phyloP scores from a whole-genome alignment of 2,888 invertebrate species.

The Lapara coniferarum region DNA sequence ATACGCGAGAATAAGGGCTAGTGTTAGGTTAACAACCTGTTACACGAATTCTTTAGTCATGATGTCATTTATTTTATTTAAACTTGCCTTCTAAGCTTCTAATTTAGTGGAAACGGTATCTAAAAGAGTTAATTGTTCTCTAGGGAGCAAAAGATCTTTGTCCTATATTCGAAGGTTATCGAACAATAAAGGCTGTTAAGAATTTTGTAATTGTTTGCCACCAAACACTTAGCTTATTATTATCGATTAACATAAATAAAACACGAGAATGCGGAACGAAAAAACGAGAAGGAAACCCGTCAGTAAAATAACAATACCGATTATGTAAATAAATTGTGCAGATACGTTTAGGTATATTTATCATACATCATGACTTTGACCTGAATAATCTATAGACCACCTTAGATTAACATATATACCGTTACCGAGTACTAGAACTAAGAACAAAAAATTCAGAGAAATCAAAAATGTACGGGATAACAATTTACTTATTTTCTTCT shows the following conservation, averaged over 20 bases:
- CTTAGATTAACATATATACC: not conserved
- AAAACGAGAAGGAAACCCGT: slow-evolving; percentile 14
- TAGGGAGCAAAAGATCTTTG: not conserved
- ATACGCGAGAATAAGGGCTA: slow-evolving; percentile 61
- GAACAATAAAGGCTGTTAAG: not conserved
- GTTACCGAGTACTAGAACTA: not conserved
- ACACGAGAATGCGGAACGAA: slow-evolving; percentile 23
- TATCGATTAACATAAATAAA: slow-evolving; percentile 30
- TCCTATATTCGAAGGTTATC: not conserved
- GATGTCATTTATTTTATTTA: slow-evolving; percentile 46
- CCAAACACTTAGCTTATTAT: not conserved
- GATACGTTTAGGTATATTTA: slow-evolving; percentile 17
- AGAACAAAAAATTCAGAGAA: too few relatives aligned
- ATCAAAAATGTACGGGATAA: not conserved
- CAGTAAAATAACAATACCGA: slow-evolving; percentile 4
- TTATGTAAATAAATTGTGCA: slow-evolving; percentile 14
- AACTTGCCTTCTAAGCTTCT: not conserved
- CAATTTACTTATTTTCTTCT: too few relatives aligned
- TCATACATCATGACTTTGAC: slow-evolving; percentile 7
- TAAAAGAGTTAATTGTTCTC: not conserved
- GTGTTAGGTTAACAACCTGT: slow-evolving; percentile 60
- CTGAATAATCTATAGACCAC: slow-evolving; percentile 7
- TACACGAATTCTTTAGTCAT: slow-evolving; percentile 47
- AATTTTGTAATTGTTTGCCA: not conserved
- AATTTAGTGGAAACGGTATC: too few relatives aligned